Conservation (phyloP, 92 coral and sea anemone species). For the Actinostola sp. region DNA sequence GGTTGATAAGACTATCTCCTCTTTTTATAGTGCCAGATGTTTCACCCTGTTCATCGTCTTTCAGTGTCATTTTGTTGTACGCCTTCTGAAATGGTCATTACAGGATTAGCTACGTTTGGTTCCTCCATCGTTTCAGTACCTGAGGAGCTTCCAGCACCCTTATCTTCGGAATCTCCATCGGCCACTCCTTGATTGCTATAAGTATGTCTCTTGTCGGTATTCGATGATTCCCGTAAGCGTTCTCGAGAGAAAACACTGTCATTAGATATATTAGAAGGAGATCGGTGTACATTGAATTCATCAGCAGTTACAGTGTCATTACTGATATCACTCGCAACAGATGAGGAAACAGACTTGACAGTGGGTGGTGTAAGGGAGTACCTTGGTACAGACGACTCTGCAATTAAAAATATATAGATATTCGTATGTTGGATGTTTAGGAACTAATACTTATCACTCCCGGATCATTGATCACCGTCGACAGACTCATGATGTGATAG, state of each 20-base stretch:
- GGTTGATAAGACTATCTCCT: constrained; percentile 5
- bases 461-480: no score
- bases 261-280: constrained; percentile 7
- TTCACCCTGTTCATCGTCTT: background rate
- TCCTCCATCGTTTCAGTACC: background rate
- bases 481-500: no score
- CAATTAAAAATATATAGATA: constrained; percentile 9
- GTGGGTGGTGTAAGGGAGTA: constrained; percentile 3
- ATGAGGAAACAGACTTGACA: background rate
- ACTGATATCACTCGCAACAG: constrained; percentile 9
- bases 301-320: background rate
- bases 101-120: background rate
- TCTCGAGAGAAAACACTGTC: constrained; percentile 33
- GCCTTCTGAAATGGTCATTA: background rate
- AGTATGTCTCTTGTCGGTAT: background rate
- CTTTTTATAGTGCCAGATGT: background rate
- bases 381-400: constrained; percentile 2
- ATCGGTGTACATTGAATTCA: background rate
- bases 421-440: no score
- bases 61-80: background rate
- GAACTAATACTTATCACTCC: no score
- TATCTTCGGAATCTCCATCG: background rate
- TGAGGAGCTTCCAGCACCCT: background rate
- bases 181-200: background rate
- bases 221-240: background rate